A percentile compares a stretch with the other conserved stretches of the same genome.
Conservation (phyloP, 2,797 vertebrate genomes). For the Uromys caudimaculatus region DNA sequence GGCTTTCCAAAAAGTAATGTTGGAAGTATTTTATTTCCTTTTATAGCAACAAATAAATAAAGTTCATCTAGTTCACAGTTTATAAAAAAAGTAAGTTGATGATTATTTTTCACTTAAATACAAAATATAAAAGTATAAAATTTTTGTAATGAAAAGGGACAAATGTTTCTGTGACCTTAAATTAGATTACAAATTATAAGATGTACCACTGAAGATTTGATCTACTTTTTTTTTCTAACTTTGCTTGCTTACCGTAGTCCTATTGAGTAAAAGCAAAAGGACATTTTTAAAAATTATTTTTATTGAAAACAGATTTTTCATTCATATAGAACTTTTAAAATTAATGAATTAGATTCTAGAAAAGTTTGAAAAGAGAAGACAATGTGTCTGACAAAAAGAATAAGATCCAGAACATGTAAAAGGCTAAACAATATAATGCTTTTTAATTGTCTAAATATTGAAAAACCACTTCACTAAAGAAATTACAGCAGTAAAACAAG, state of each 20-base stretch:
- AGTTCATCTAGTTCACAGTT: not conserved
- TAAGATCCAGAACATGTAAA: not conserved
- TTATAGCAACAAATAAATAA: not conserved
- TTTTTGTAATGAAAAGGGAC: not conserved
- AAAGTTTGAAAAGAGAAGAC: not conserved
- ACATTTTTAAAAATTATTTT: not conserved
- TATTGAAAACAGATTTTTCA: not conserved
- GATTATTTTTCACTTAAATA: not conserved
- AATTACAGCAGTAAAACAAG: not conserved
- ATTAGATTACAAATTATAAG: not conserved
- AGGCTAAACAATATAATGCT: not conserved
- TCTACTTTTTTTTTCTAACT: not conserved
- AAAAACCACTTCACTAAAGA: not conserved
- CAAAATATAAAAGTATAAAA: not conserved
- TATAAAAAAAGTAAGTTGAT: not conserved
- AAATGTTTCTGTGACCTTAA: not conserved
- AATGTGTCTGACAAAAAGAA: not conserved
- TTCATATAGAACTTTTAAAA: not conserved
- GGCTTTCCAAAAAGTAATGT: not conserved
- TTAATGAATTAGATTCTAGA: not conserved
- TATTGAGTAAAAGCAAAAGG: not conserved
- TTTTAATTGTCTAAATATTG: not conserved
- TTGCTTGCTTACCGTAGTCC: not conserved
- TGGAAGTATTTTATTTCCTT: not conserved
- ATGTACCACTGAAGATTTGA: not conserved